These are phyloP conservation scores for Crenuchus spilurus DNA, from an alignment of 2,797 vertebrate species.

Conservation along the genomic window DNA sequence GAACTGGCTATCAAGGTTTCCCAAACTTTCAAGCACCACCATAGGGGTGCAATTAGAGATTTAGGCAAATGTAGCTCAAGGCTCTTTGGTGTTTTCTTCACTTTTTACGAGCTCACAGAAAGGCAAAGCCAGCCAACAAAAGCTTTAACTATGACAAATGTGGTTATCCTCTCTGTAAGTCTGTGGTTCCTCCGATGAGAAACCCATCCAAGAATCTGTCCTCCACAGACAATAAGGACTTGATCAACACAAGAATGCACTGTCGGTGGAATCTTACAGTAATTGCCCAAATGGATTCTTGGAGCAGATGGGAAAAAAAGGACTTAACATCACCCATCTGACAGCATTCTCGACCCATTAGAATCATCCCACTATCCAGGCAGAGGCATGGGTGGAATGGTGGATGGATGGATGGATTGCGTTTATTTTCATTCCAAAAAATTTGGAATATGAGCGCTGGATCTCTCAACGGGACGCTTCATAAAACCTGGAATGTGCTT, in stretches of 20 bases:
- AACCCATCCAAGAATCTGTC: conserved; percentile 38
- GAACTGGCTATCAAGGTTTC: too few relatives aligned
- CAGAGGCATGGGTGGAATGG: conserved; percentile 63
- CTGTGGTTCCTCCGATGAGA: conserved; percentile 37
- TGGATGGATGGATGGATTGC: conserved; percentile 47
- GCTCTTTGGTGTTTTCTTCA: not conserved
- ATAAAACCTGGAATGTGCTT: conserved; percentile 79
- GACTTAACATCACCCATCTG: conserved; percentile 53
- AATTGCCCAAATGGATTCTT: conserved; percentile 18
- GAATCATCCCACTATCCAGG: conserved; percentile 63
- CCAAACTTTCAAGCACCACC: too few relatives aligned
- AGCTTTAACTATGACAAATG: conserved; percentile 42
- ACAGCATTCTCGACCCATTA: conserved; percentile 51
- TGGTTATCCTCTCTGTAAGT: conserved; percentile 17
- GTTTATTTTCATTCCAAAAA: conserved; percentile 64
- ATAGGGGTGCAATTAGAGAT: not conserved
- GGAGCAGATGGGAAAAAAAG: conserved; percentile 27
- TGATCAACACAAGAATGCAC: conserved; percentile 41
- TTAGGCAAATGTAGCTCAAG: not conserved
- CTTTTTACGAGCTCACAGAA: not conserved
- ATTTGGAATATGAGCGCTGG: conserved; percentile 48
- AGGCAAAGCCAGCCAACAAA: conserved; percentile 24
- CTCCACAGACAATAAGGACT: conserved; percentile 34
- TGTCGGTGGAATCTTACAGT: conserved; percentile 26
- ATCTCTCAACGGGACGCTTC: conserved; percentile 63